A percentile compares a stretch with the other conserved stretches of the same genome.
These are phyloP conservation scores for Cranoglanis bouderius DNA, from an alignment of 2,113 vertebrate genomes.

Conservation along the genomic window DNA sequence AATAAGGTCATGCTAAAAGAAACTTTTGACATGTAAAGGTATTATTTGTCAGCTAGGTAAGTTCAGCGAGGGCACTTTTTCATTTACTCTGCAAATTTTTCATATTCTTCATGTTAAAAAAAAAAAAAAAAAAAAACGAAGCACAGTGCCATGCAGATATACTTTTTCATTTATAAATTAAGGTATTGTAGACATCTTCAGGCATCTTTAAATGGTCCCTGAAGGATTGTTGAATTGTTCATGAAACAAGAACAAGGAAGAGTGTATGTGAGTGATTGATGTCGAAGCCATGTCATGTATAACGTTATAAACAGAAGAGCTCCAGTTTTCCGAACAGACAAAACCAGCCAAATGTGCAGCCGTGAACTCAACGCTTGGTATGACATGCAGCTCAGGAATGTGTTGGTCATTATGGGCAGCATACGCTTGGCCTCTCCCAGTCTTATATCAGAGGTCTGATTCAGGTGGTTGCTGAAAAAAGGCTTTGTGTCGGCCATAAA, in stretches of 20 bases:
- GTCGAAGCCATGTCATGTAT: slow-evolving; percentile 37
- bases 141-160: neutral
- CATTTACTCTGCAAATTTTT: neutral
- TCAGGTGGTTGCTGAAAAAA: slow-evolving; percentile 65
- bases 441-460: slow-evolving; percentile 65
- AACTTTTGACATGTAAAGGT: neutral
- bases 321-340: slow-evolving; percentile 59
- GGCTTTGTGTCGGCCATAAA: slow-evolving; percentile 62
- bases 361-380: slow-evolving; percentile 65
- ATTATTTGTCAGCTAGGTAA: neutral
- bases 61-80: neutral
- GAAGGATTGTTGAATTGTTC: neutral
- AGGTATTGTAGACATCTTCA: neutral
- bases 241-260: neutral
- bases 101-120: neutral
- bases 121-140: neutral
- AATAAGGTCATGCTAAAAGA: slow-evolving; percentile 17
- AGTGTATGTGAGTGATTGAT: slow-evolving; percentile 1
- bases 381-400: slow-evolving; percentile 71
- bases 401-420: slow-evolving; percentile 65
- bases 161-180: neutral
- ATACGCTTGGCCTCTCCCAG: slow-evolving; percentile 69
- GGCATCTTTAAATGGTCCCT: neutral
- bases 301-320: slow-evolving; percentile 44
- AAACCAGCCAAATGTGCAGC: slow-evolving; percentile 54